Evolutionary conservation across 2,113 vertebrate species (phyloP).

Genomic region (Osmerus mordax): DNA sequence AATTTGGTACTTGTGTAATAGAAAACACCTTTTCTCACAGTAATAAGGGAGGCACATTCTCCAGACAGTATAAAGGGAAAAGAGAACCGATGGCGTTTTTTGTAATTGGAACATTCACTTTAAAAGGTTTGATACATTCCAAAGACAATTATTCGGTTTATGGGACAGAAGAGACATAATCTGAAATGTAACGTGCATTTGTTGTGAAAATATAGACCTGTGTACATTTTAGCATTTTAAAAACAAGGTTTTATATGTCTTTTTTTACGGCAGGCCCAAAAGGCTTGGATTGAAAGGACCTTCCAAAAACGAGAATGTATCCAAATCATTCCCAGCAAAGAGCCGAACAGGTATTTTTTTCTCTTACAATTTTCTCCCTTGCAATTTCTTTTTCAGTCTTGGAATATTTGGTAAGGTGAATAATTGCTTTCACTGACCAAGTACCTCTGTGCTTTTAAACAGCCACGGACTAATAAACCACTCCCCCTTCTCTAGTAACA

Average conservation of each 20-base stretch:
- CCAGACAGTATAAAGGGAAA: not conserved
- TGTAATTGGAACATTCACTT: not conserved
- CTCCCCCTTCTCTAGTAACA: not conserved
- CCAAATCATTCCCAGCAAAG: constrained; percentile 83
- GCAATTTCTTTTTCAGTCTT: not conserved
- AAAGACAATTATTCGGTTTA: not conserved
- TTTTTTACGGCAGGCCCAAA: constrained; percentile 75
- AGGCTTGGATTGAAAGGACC: constrained; percentile 91
- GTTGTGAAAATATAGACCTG: no score
- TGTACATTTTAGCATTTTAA: not conserved
- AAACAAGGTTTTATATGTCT: not conserved
- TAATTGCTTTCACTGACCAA: not conserved
- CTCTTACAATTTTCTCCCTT: not conserved
- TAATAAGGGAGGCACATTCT: constrained; percentile 50
- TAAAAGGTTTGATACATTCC: not conserved
- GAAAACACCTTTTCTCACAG: constrained; percentile 44
- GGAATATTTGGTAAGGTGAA: not conserved
- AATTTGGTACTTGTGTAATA: constrained; percentile 54
- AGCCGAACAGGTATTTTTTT: constrained; percentile 78
- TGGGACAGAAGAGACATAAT: not conserved
- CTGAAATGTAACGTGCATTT: no score
- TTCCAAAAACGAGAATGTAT: constrained; percentile 92
- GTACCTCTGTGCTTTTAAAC: not conserved
- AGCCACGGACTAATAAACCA: not conserved
- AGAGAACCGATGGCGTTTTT: not conserved